These are phyloP conservation scores for Podocnemis expansa DNA, from an alignment of 2,113 vertebrate genomes.

Conservation along the genomic window DNA sequence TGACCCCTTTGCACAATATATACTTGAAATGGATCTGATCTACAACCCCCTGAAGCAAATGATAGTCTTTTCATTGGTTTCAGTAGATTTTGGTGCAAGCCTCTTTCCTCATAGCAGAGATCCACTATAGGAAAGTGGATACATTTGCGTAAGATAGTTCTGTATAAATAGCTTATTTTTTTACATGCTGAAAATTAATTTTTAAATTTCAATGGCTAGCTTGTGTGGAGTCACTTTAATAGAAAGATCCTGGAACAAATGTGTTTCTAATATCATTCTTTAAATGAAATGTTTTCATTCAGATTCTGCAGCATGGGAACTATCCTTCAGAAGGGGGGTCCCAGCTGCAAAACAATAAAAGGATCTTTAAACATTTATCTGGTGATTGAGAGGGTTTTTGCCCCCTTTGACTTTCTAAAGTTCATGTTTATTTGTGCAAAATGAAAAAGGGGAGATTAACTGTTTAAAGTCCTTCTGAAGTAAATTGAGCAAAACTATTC, in stretches of 20 bases:
- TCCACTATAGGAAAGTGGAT: neutral
- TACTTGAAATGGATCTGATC: neutral
- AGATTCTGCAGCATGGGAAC: conserved; percentile 48
- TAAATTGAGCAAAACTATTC: conserved; percentile 18
- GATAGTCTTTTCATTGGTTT: neutral
- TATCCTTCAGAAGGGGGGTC: conserved; percentile 70
- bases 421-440: conserved; percentile 63
- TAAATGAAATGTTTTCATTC: conserved; percentile 66
- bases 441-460: conserved; percentile 33
- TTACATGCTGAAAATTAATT: neutral
- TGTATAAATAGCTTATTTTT: neutral
- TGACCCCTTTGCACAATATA: neutral
- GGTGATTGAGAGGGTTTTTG: conserved; percentile 40
- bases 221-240: conserved; percentile 20
- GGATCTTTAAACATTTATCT: conserved; percentile 67
- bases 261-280: conserved; percentile 71
- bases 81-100: neutral
- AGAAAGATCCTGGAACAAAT: conserved; percentile 58
- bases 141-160: neutral
- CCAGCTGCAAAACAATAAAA: conserved; percentile 71
- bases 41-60: neutral
- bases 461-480: conserved; percentile 9
- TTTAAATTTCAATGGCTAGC: conserved; percentile 2
- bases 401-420: conserved; percentile 38
- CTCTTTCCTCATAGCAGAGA: neutral